Percentiles rank a stretch among this genome's conserved stretches.
phyloP scores from a whole-genome alignment of 2,888 invertebrate genomes.

The Apotomis turbidana region DNA sequence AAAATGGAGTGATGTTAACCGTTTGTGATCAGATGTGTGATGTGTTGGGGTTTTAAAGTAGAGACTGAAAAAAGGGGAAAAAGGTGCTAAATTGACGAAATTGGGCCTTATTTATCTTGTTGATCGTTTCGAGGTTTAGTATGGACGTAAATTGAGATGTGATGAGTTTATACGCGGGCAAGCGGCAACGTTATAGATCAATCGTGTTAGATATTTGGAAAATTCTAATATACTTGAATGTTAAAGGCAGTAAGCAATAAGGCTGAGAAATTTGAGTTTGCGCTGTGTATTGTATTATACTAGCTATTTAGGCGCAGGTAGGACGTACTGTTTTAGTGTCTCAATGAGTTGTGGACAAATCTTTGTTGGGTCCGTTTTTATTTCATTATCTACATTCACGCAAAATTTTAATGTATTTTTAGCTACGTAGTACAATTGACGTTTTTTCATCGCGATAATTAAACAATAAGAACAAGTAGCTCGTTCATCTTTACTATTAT shows the following conservation, averaged over 20 bases:
- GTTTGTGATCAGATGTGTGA: constrained; percentile 10
- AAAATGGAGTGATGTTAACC: neutral
- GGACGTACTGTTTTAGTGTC: too few species aligned
- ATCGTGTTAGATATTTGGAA: neutral
- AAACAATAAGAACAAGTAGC: too few species aligned
- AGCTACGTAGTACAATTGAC: too few species aligned
- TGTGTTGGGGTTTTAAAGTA: constrained; percentile 8
- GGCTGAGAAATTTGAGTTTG: neutral
- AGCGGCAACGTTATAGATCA: neutral
- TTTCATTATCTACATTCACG: too few species aligned
- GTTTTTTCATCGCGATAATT: too few species aligned
- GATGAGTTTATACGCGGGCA: constrained; percentile 1
- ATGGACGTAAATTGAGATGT: neutral
- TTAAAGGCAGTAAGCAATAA: neutral
- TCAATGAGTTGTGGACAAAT: too few species aligned
- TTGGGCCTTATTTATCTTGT: constrained; percentile 51
- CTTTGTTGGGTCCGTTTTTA: too few species aligned
- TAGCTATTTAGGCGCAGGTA: too few species aligned
- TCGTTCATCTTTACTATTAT: too few species aligned
- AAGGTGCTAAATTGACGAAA: constrained; percentile 53
- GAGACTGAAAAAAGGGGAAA: constrained; percentile 34
- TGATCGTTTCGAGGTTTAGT: constrained; percentile 35
- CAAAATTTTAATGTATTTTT: too few species aligned
- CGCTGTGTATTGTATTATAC: too few species aligned
- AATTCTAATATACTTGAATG: too few species aligned